These are phyloP conservation scores for Calycopis cecrops DNA, from an alignment of 1,140 invertebrate genomes.

Conservation along the genomic window DNA sequence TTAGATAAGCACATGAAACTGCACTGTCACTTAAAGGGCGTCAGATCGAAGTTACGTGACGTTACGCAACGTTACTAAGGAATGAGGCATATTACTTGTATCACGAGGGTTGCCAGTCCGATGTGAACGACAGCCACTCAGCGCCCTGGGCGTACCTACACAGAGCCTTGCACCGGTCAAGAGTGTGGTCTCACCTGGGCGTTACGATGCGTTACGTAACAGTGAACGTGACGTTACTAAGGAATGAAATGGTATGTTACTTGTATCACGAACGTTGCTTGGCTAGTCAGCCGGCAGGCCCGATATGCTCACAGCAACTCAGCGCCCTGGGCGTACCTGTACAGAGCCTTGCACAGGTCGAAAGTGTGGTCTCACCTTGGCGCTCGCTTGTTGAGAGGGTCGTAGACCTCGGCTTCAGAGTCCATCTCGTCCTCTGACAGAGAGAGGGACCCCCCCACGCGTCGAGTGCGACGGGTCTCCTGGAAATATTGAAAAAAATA, in stretches of 20 bases:
- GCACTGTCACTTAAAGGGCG: too few relatives aligned
- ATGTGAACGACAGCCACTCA: slow-evolving; percentile 6
- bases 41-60: too few relatives aligned
- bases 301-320: slow-evolving; percentile 6
- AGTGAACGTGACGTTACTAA: too few relatives aligned
- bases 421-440: slow-evolving; percentile 88
- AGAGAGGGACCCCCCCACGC: slow-evolving; percentile 83
- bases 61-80: too few relatives aligned
- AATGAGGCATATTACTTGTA: too few relatives aligned
- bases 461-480: slow-evolving; percentile 76
- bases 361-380: slow-evolving; percentile 61
- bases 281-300: too few relatives aligned
- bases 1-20: too few relatives aligned
- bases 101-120: too few relatives aligned
- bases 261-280: too few relatives aligned
- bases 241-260: too few relatives aligned
- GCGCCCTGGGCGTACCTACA: slow-evolving; percentile 40
- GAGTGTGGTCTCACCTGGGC: slow-evolving; percentile 58
- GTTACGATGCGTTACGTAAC: too few relatives aligned
- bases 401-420: slow-evolving; percentile 74
- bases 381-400: slow-evolving; percentile 54
- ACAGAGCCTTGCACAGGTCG: slow-evolving; percentile 64
- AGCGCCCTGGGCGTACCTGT: slow-evolving; percentile 38
- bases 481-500: slow-evolving; percentile 40
- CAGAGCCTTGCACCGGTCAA: slow-evolving; percentile 63